Base-by-base conservation (phyloP, 2,888 invertebrate species). In the Drymonia ruficornis region DNA sequence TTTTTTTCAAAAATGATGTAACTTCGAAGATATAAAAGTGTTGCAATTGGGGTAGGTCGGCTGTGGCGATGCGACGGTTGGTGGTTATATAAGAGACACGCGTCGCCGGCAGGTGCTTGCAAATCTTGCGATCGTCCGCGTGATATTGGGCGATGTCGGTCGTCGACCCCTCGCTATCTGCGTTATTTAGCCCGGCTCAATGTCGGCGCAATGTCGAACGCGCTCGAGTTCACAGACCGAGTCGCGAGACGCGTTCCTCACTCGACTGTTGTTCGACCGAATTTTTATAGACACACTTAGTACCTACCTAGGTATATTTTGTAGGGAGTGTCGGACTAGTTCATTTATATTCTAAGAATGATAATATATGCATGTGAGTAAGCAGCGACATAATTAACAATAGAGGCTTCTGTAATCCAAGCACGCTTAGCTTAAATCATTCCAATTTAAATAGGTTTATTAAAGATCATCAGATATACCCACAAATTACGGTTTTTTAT, bases 71-170 rank as follows among this genome's bases (percentile, higher is more conserved):
- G 59, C 61, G 63, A 55, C 58, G 60, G 59, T 55, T 62, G 61
- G 58, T 63, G 63, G 53, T 76, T 87, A 84, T 74, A 72, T 86
- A 87, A 88, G 61, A 48, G 57, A 63, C 73, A 76, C 79, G 81
- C 81, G 80, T 76, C 74, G 70, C 61, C 71, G 80, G 84, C 88
- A 87, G 88, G 87, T 89, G 87, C 70, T 80, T 73, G 72, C 66
- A 72, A 73, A 75, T 77, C 74, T 79, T 72, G 77, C 79, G 82
- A 74, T 86, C 81, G 89, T 81, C 88, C 87, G 89, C 83, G 83
- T 87, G 84, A 89, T 89, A 90, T 89, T 90, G 88, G 87, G 87
- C 84, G 86, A 80, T 85, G 89, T 84, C 89, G 91, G 91, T 87
- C 91, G 84, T 86, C 84, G 83, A 90, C 87, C 89, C 77, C 81